A percentile compares a stretch with the other conserved stretches of the same genome.
phyloP scores from a whole-genome alignment of 1,140 invertebrate species.

The Drosophila setifemur region DNA sequence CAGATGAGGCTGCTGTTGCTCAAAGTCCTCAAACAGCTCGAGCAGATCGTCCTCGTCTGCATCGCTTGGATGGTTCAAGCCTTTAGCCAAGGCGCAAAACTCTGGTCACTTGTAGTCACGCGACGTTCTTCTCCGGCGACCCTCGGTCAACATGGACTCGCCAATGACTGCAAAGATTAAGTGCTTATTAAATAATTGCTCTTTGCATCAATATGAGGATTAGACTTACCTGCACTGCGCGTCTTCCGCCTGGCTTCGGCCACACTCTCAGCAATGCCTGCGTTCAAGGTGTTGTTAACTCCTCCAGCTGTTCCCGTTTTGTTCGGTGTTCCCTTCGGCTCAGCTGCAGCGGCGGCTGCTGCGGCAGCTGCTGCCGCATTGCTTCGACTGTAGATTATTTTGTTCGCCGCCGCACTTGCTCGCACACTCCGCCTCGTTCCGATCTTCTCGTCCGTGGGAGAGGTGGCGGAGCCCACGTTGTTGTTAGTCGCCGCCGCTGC shows the following conservation, averaged over 20 bases:
- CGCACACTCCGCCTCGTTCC: slow-evolving; percentile 72
- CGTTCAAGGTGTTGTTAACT: slow-evolving; percentile 24
- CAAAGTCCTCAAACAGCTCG: slow-evolving; percentile 60
- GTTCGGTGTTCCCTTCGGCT: slow-evolving; percentile 42
- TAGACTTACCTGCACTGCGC: slow-evolving; percentile 85
- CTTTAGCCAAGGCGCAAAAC: slow-evolving; percentile 81
- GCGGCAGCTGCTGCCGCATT: slow-evolving; percentile 59
- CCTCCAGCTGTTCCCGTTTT: slow-evolving; percentile 20
- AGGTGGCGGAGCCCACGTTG: slow-evolving; percentile 44
- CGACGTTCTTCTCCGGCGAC: slow-evolving; percentile 83
- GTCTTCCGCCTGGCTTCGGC: slow-evolving; percentile 84
- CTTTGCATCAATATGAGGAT: accelerated
- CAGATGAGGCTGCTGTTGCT: slow-evolving; percentile 18
- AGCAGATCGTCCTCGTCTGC: slow-evolving; percentile 59
- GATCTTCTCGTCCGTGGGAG: slow-evolving; percentile 79
- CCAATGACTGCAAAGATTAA: slow-evolving; percentile 57
- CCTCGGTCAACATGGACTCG: slow-evolving; percentile 75
- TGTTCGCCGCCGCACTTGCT: slow-evolving; percentile 76
- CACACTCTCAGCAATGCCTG: slow-evolving; percentile 53
- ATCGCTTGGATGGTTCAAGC: slow-evolving; percentile 59
- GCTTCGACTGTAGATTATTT: slow-evolving; percentile 72
- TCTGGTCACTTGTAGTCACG: slow-evolving; percentile 86
- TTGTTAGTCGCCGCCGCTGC: slow-evolving; percentile 53
- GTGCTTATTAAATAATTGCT: background rate
- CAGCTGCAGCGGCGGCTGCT: slow-evolving; percentile 51